A percentile compares a stretch with the other conserved stretches of the same genome.
Conservation (phyloP, 2,113 vertebrate genomes). For the Emydocephalus ijimae region DNA sequence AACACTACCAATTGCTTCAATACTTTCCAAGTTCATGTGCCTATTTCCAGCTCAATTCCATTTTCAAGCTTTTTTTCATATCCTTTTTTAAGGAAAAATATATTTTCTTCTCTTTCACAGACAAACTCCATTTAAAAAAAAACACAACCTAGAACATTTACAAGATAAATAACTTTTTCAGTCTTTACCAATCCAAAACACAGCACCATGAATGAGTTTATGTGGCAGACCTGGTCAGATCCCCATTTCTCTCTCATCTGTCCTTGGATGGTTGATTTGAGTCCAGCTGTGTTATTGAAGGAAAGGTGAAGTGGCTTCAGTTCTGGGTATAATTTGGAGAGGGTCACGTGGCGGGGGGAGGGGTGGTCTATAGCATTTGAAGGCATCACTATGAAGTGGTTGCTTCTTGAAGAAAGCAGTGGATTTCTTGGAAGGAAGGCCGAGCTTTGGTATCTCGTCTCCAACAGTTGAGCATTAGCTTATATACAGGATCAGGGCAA, state of each 20-base stretch:
- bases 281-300: slow-evolving; percentile 42
- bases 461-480: slow-evolving; percentile 95
- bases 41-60: background rate
- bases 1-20: background rate
- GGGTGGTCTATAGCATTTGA: background rate
- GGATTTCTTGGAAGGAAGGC: slow-evolving; percentile 91
- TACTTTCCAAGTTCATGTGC: accelerated
- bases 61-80: background rate
- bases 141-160: slow-evolving; percentile 43
- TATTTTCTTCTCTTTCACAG: background rate
- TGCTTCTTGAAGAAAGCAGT: slow-evolving; percentile 76
- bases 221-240: slow-evolving; percentile 21
- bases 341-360: background rate
- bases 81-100: accelerated
- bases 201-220: background rate
- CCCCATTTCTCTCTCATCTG: slow-evolving; percentile 26
- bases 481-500: slow-evolving; percentile 87
- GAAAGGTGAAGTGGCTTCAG: slow-evolving; percentile 55
- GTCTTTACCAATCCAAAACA: background rate
- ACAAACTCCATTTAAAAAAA: slow-evolving; percentile 12
- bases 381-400: slow-evolving; percentile 65
- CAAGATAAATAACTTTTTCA: slow-evolving; percentile 68
- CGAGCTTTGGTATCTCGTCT: slow-evolving; percentile 90
- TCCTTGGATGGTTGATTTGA: slow-evolving; percentile 55
- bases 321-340: slow-evolving; percentile 14